Conservation (phyloP, 2,888 invertebrate species). For the Metacarcinus magister region DNA sequence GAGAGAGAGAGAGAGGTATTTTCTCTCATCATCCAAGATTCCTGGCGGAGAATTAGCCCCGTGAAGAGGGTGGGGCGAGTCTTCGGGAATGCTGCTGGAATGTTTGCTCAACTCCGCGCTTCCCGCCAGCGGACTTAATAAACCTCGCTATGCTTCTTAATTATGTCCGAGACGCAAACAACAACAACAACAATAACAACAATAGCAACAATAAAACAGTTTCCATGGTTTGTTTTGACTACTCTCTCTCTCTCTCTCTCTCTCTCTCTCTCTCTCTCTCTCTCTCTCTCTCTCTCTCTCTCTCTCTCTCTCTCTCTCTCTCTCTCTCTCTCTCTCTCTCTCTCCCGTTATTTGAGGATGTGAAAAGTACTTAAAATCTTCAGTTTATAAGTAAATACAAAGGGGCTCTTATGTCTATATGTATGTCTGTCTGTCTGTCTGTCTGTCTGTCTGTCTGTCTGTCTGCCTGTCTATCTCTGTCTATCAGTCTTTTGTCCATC, state of each 20-base stretch:
- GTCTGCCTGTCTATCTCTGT: neutral
- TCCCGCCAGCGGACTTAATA: slow-evolving; percentile 32
- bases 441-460: neutral
- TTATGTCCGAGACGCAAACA: neutral
- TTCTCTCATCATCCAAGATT: slow-evolving; percentile 5
- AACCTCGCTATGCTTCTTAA: slow-evolving; percentile 12
- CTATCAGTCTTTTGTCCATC: neutral
- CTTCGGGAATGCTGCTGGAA: slow-evolving; percentile 44
- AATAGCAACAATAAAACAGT: neutral
- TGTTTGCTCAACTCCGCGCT: neutral
- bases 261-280: neutral
- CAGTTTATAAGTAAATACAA: no score
- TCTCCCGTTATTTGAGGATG: neutral
- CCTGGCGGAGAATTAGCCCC: slow-evolving; percentile 11
- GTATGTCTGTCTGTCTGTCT: neutral
- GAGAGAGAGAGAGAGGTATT: slow-evolving; percentile 30
- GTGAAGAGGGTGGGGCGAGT: neutral
- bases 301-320: no score
- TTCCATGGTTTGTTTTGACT: neutral
- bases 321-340: slow-evolving; percentile 52
- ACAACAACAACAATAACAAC: neutral
- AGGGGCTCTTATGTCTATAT: neutral
- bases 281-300: no score
- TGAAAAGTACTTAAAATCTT: no score
- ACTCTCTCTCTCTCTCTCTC: neutral